Conservation (phyloP, 1,140 invertebrate species). For the Drosophila prosaltans region DNA sequence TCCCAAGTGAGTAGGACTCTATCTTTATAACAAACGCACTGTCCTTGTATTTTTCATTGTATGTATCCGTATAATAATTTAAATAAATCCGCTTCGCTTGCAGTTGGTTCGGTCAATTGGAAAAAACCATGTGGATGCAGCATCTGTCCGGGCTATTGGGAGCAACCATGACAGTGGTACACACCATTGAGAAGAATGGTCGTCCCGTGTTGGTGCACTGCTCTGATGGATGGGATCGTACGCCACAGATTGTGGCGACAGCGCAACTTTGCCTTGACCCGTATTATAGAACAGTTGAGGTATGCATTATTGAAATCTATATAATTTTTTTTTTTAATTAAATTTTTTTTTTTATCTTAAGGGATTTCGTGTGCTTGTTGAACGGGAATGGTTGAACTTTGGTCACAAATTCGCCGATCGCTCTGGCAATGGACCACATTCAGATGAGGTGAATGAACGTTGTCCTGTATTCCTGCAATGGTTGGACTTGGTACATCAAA, state of each 20-base stretch:
- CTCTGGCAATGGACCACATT: conserved; percentile 92
- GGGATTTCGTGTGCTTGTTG: conserved; percentile 95
- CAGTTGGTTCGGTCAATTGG: conserved; percentile 94
- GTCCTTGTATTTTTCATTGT: no score
- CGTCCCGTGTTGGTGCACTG: conserved; percentile 97
- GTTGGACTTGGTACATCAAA: conserved; percentile 98
- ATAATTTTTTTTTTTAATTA: neutral
- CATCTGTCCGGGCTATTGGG: conserved; percentile 93
- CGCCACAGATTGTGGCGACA: conserved; percentile 95
- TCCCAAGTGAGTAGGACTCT: conserved; percentile 86
- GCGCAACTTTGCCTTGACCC: conserved; percentile 96
- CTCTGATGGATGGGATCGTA: conserved; percentile 98
- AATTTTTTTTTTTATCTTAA: conserved; percentile 76
- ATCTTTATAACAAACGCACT: no score
- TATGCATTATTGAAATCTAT: conserved; percentile 71
- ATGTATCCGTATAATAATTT: neutral
- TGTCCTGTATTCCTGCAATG: conserved; percentile 99
- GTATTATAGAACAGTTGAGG: conserved; percentile 95
- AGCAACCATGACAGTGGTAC: conserved; percentile 91
- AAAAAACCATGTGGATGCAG: conserved; percentile 95
- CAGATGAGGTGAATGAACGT: conserved; percentile 94
- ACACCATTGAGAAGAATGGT: conserved; percentile 91
- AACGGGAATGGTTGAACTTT: conserved; percentile 98
- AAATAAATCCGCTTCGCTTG: conserved; percentile 59
- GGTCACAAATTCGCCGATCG: conserved; percentile 98